phyloP scores from a whole-genome alignment of 2,888 invertebrate species.

The Lasiommata megera region DNA sequence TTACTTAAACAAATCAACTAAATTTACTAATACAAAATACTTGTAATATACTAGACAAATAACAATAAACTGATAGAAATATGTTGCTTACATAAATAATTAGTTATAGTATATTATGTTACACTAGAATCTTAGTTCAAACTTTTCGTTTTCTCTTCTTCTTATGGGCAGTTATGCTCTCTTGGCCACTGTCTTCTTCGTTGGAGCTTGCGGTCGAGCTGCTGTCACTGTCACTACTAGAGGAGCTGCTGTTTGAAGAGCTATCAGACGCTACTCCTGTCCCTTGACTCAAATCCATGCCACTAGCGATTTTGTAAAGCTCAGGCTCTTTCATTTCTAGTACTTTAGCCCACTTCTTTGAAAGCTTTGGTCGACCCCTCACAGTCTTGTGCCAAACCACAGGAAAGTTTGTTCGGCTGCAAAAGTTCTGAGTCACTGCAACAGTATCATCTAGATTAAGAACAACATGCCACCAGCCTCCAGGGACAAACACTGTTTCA shows the following conservation, averaged over 20 bases:
- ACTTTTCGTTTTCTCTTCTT: constrained; percentile 85
- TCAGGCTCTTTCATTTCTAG: constrained; percentile 87
- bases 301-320: constrained; percentile 88
- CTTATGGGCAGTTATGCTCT: constrained; percentile 93
- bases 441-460: constrained; percentile 97
- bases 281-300: constrained; percentile 91
- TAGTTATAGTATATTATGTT: not conserved
- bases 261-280: constrained; percentile 97
- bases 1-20: constrained; percentile 48
- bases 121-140: constrained; percentile 45
- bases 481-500: constrained; percentile 98
- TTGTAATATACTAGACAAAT: constrained; percentile 39
- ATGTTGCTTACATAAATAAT: constrained; percentile 40
- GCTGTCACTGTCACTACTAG: constrained; percentile 84
- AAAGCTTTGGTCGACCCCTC: constrained; percentile 96
- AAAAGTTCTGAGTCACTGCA: constrained; percentile 99
- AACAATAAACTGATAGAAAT: constrained; percentile 29
- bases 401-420: constrained; percentile 97
- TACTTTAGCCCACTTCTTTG: constrained; percentile 93
- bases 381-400: constrained; percentile 99
- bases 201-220: constrained; percentile 78
- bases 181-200: constrained; percentile 92
- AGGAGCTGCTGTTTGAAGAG: constrained; percentile 93
- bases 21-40: constrained; percentile 66
- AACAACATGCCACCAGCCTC: constrained; percentile 99